Conservation (phyloP, 2,797 vertebrate genomes). For the Adrianichthys oophorus region DNA sequence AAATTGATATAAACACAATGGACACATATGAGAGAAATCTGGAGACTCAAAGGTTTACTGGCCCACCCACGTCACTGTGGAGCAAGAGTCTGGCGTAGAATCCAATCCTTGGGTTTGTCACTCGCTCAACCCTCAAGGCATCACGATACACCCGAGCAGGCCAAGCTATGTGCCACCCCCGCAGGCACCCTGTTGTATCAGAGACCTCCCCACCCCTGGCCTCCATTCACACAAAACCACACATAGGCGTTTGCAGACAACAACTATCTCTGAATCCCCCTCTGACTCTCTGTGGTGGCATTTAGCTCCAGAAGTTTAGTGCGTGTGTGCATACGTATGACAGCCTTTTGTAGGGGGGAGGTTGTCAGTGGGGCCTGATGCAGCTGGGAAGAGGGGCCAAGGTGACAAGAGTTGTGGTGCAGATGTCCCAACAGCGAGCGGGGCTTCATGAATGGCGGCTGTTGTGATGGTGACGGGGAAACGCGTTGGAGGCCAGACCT, state of each 20-base stretch:
- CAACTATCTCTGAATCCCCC: slow-evolving; percentile 71
- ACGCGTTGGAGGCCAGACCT: slow-evolving; percentile 88
- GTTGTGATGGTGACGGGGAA: slow-evolving; percentile 86
- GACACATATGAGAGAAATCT: slow-evolving; percentile 47
- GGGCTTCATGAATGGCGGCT: slow-evolving; percentile 89
- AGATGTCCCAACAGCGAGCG: slow-evolving; percentile 79
- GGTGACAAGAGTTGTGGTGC: slow-evolving; percentile 78
- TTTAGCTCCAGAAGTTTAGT: slow-evolving; percentile 62
- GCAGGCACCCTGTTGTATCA: slow-evolving; percentile 58
- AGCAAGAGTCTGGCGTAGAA: slow-evolving; percentile 55
- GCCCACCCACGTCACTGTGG: slow-evolving; percentile 75
- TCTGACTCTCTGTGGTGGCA: slow-evolving; percentile 67
- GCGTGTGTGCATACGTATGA: slow-evolving; percentile 22
- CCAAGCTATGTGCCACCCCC: slow-evolving; percentile 69
- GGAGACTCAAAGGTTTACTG: slow-evolving; percentile 69
- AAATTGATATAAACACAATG: slow-evolving; percentile 71
- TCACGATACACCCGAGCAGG: slow-evolving; percentile 61
- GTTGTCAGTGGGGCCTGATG: slow-evolving; percentile 37
- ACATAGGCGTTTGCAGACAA: slow-evolving; percentile 72
- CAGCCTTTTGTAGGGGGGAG: slow-evolving; percentile 45
- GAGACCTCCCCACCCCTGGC: slow-evolving; percentile 54
- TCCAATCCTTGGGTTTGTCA: slow-evolving; percentile 70
- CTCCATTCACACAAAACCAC: slow-evolving; percentile 72
- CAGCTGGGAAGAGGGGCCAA: slow-evolving; percentile 25
- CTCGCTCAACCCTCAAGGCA: slow-evolving; percentile 44